A percentile compares a stretch with the other conserved stretches of the same genome.
Conservation (phyloP, 2,113 vertebrate species). For the Larimichthys polyactis region DNA sequence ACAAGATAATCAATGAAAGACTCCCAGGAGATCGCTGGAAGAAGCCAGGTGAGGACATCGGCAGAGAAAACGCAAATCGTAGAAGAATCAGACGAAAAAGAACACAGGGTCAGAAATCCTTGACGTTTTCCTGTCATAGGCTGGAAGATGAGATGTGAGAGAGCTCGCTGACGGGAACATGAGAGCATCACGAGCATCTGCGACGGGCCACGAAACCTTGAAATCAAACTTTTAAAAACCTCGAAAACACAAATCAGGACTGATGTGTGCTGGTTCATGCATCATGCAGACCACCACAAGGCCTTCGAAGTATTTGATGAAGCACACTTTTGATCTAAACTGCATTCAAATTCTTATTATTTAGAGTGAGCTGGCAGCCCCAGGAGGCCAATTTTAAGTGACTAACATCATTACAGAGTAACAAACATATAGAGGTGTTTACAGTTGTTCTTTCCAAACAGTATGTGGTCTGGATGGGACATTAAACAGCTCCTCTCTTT, state of each 20-base stretch:
- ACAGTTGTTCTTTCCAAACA: constrained; percentile 27
- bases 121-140: not conserved
- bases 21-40: not conserved
- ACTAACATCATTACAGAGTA: not conserved
- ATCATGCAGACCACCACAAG: not conserved
- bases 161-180: not conserved
- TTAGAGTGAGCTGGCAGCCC: not conserved
- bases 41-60: not conserved
- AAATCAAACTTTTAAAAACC: constrained; percentile 11
- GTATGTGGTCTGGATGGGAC: constrained; percentile 46
- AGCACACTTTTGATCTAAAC: constrained; percentile 1
- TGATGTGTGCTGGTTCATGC: not conserved
- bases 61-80: constrained; percentile 7
- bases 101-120: constrained; percentile 9
- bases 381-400: not conserved
- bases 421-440: constrained; percentile 25
- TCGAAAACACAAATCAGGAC: constrained; percentile 4
- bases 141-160: not conserved
- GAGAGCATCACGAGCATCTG: not conserved
- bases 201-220: not conserved
- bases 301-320: not conserved
- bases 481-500: constrained; percentile 31
- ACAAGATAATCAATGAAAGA: not conserved
- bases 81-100: not conserved
- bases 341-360: not conserved